Conservation (phyloP, 2,797 vertebrate species). For the Alosa sapidissima region DNA sequence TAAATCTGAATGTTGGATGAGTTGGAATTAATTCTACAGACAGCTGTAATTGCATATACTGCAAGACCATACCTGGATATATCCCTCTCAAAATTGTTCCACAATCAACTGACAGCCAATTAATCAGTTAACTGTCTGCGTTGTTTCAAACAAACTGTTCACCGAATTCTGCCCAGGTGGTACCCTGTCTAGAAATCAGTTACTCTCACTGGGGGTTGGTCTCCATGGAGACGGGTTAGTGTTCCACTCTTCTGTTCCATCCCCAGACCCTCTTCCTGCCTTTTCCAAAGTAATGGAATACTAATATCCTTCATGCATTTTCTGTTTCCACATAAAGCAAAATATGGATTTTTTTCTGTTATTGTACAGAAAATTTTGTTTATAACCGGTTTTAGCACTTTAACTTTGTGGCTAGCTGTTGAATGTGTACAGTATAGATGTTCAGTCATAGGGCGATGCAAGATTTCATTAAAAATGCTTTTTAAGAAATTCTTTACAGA, state of each 20-base stretch:
- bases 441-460: slow-evolving; percentile 41
- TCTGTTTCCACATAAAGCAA: slow-evolving; percentile 50
- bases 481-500: slow-evolving; percentile 16
- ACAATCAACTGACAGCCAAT: not conserved
- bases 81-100: not conserved
- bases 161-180: not conserved
- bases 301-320: slow-evolving; percentile 40
- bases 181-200: not conserved
- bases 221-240: not conserved
- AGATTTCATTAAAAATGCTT: slow-evolving; percentile 43
- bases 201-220: not conserved
- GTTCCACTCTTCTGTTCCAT: not conserved
- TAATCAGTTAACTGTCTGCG: not conserved
- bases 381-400: slow-evolving; percentile 50
- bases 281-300: slow-evolving; percentile 31
- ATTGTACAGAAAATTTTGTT: slow-evolving; percentile 25
- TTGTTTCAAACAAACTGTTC: not conserved
- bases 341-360: slow-evolving; percentile 29
- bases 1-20: not conserved
- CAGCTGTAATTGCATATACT: not conserved
- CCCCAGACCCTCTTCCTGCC: slow-evolving; percentile 47
- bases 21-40: not conserved
- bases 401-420: slow-evolving; percentile 48
- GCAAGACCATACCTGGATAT: no score
- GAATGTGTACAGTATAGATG: slow-evolving; percentile 44